These are phyloP conservation scores for Drosophila parvula DNA, from an alignment of 1,140 invertebrate species.

Conservation along the genomic window DNA sequence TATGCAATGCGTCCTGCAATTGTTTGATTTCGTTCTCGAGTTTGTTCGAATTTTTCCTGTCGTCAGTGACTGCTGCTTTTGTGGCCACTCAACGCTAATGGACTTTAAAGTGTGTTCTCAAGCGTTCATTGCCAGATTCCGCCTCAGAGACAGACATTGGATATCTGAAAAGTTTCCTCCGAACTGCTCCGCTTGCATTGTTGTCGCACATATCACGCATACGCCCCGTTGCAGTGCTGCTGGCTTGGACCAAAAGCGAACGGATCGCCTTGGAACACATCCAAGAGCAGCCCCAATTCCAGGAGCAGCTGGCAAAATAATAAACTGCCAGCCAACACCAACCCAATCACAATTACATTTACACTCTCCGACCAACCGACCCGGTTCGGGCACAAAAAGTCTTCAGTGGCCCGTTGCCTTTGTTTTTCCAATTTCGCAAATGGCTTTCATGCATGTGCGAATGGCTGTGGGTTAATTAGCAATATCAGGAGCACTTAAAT, in stretches of 20 bases:
- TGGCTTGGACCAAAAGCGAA: conserved; percentile 29
- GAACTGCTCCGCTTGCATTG: conserved; percentile 48
- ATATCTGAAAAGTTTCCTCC: conserved; percentile 37
- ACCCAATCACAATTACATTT: conserved; percentile 53
- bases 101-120: conserved; percentile 80
- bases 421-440: conserved; percentile 70
- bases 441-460: conserved; percentile 58
- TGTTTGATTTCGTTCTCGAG: conserved; percentile 36
- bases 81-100: conserved; percentile 73
- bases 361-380: conserved; percentile 18
- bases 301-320: conserved; percentile 53
- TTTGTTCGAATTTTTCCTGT: conserved; percentile 23
- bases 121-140: conserved; percentile 58
- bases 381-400: conserved; percentile 21
- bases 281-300: conserved; percentile 26
- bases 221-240: conserved; percentile 60
- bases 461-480: conserved; percentile 72
- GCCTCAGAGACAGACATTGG: conserved; percentile 27
- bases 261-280: conserved; percentile 26
- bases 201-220: conserved; percentile 63
- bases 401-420: conserved; percentile 46
- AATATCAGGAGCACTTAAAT: conserved; percentile 79
- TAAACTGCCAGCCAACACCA: conserved; percentile 53
- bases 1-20: conserved; percentile 46
- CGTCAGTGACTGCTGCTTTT: conserved; percentile 31